These are phyloP conservation scores for Danio albolineatus DNA, from an alignment of 2,797 vertebrate species.

Conservation along the genomic window DNA sequence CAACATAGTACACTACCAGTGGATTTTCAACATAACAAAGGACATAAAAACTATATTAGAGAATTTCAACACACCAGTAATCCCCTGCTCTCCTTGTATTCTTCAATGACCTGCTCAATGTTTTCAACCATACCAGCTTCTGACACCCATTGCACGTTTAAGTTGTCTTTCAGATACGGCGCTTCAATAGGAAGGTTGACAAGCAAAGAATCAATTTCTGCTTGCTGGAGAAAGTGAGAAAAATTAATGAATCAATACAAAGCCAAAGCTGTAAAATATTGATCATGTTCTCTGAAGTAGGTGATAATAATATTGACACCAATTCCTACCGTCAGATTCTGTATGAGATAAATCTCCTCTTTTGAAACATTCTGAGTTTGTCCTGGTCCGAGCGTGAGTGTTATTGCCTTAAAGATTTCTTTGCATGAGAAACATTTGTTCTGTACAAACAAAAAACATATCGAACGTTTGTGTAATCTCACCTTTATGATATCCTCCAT, in stretches of 20 bases:
- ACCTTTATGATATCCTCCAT: slow-evolving; percentile 87
- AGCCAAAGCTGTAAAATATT: not conserved
- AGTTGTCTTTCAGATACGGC: slow-evolving; percentile 78
- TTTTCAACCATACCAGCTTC: slow-evolving; percentile 88
- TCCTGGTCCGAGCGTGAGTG: slow-evolving; percentile 82
- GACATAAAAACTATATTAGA: not conserved
- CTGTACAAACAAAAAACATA: not conserved
- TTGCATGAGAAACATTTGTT: not conserved
- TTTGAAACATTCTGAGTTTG: slow-evolving; percentile 78
- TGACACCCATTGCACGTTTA: slow-evolving; percentile 86
- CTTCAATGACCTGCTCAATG: slow-evolving; percentile 80
- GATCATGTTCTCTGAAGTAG: not conserved
- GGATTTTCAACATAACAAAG: not conserved
- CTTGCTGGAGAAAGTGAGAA: slow-evolving; percentile 73
- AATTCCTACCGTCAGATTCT: slow-evolving; percentile 83
- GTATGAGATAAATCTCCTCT: slow-evolving; percentile 81
- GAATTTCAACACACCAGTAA: slow-evolving; percentile 78
- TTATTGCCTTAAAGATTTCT: slow-evolving; percentile 76
- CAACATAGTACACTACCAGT: not conserved
- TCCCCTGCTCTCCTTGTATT: slow-evolving; percentile 84
- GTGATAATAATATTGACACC: not conserved
- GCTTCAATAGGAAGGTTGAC: slow-evolving; percentile 85
- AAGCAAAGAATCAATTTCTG: slow-evolving; percentile 81
- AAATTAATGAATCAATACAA: not conserved
- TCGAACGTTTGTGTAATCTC: slow-evolving; percentile 1